Conservation (phyloP, 30 jellyfish, hydroid and myxozoan genomes). For the Phacellophora camtschatica region DNA sequence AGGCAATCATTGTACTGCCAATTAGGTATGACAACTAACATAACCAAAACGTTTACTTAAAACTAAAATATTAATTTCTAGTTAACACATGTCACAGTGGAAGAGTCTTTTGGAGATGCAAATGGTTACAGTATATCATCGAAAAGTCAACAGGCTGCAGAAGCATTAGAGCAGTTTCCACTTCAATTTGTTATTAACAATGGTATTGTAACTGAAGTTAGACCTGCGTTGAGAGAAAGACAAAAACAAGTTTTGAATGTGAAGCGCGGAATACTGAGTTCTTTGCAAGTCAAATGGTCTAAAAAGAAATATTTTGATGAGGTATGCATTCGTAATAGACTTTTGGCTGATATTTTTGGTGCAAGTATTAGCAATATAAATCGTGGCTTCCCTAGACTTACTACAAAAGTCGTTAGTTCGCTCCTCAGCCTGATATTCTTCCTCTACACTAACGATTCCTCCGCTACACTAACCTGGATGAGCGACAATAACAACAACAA, state of each 20-base stretch:
- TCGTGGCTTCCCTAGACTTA: too few relatives aligned
- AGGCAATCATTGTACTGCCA: too few relatives aligned
- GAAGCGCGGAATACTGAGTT: conserved; percentile 88
- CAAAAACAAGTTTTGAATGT: conserved; percentile 69
- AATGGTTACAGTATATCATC: not conserved
- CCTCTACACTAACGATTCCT: too few relatives aligned
- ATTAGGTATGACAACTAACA: too few relatives aligned
- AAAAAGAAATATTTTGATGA: conserved; percentile 18
- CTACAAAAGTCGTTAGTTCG: too few relatives aligned
- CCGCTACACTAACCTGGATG: too few relatives aligned
- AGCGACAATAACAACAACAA: too few relatives aligned
- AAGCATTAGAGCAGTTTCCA: conserved; percentile 37
- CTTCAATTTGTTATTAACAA: conserved; percentile 58
- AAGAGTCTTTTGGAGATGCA: conserved; percentile 62
- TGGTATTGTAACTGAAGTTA: conserved; percentile 57
- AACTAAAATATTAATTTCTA: not conserved
- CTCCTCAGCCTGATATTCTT: too few relatives aligned
- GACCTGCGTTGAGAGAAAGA: conserved; percentile 80
- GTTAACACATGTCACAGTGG: conserved; percentile 44
- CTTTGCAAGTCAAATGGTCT: conserved; percentile 71
- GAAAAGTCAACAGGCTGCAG: not conserved
- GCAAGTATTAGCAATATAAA: too few relatives aligned
- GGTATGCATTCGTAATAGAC: too few relatives aligned
- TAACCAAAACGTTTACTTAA: too few relatives aligned
- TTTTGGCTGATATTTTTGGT: too few relatives aligned